Conservation (phyloP, 2,888 invertebrate species). For the Latrodectus hesperus region DNA sequence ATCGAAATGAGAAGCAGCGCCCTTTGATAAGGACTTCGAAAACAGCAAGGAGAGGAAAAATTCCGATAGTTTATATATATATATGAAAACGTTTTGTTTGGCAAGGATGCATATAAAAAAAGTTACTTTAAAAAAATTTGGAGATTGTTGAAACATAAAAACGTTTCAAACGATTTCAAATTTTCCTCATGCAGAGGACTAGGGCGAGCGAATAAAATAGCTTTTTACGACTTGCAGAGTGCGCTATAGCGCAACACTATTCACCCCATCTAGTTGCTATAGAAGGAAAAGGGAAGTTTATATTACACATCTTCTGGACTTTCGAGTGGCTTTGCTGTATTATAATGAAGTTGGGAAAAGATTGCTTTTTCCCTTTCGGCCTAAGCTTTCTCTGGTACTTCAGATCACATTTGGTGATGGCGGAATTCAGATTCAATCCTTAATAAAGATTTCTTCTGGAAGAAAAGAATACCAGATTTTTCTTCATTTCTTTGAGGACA, state of each 20-base stretch:
- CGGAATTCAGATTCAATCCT: slow-evolving; percentile 45
- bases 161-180: slow-evolving; percentile 29
- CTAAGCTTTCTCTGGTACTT: slow-evolving; percentile 29
- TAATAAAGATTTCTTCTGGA: slow-evolving; percentile 2
- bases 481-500: neutral
- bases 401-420: slow-evolving; percentile 37
- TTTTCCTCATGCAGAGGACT: slow-evolving; percentile 30
- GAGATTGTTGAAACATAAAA: slow-evolving; percentile 32
- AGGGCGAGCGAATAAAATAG: slow-evolving; percentile 49
- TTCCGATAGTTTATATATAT: neutral
- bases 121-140: slow-evolving; percentile 10
- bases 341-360: slow-evolving; percentile 41
- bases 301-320: slow-evolving; percentile 45
- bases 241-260: neutral
- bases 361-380: slow-evolving; percentile 2
- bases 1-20: neutral
- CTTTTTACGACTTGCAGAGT: slow-evolving; percentile 30
- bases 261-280: neutral
- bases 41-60: slow-evolving; percentile 9
- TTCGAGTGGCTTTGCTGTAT: slow-evolving; percentile 32
- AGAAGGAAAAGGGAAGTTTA: slow-evolving; percentile 31
- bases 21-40: neutral
- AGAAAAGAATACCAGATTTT: neutral
- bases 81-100: slow-evolving; percentile 32
- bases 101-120: slow-evolving; percentile 3